Evolutionary conservation across 2,797 vertebrate species (phyloP).

Genomic region (Knipowitschia caucasica): DNA sequence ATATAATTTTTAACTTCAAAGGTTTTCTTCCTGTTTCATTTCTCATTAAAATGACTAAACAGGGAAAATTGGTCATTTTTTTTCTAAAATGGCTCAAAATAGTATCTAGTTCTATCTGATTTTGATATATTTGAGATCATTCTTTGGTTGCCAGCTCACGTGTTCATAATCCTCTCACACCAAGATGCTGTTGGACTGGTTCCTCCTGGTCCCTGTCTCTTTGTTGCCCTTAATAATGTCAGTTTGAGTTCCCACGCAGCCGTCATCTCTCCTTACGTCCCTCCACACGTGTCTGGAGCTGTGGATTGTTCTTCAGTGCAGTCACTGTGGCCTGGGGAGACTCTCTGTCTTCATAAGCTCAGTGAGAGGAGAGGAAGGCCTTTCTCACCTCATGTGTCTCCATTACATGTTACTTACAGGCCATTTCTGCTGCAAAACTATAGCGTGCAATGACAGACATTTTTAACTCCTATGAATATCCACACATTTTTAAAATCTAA

Average conservation of each 20-base stretch:
- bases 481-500: too few relatives aligned
- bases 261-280: conserved; percentile 38
- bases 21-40: too few relatives aligned
- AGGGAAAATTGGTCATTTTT: too few relatives aligned
- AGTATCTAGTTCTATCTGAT: too few relatives aligned
- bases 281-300: conserved; percentile 39
- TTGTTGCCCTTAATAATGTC: conserved; percentile 48
- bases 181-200: not conserved
- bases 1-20: too few relatives aligned
- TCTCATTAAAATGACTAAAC: too few relatives aligned
- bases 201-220: conserved; percentile 26
- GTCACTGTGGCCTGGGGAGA: conserved; percentile 57
- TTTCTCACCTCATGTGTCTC: conserved; percentile 57
- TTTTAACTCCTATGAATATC: too few relatives aligned
- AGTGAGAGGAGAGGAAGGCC: conserved; percentile 57
- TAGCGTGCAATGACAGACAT: too few relatives aligned
- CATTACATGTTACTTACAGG: conserved; percentile 56
- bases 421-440: conserved; percentile 15
- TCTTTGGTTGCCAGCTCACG: too few relatives aligned
- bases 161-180: too few relatives aligned
- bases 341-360: conserved; percentile 66
- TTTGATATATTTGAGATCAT: too few relatives aligned
- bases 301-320: conserved; percentile 50
- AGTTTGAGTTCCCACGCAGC: conserved; percentile 42
- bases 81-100: too few relatives aligned